Base-by-base conservation (phyloP, 2,797 vertebrate species). In the Hydrophis major region DNA sequence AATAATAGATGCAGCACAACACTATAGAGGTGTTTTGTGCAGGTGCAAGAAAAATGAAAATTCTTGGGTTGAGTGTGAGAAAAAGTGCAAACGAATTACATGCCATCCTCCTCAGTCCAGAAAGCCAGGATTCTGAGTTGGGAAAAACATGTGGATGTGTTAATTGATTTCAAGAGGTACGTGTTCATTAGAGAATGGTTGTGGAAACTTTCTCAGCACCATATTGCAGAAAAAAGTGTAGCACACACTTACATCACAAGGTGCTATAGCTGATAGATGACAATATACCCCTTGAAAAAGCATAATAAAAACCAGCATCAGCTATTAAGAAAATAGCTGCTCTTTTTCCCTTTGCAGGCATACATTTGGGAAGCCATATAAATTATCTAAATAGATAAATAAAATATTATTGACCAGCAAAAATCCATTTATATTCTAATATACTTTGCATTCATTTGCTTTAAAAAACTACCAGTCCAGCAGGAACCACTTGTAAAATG, bases 161-260 rank as follows among this genome's bases (percentile, higher is more conserved):
- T 94, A 95, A 94, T 93, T 69, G 53, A 93, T 22, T 90, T 83
- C 28, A 55, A 47, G 37, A 86, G 87, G 53, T 22, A 10, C 56
- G 8, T 69, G 7, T 55, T 14, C 11, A 95, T 96, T 74, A 93
- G 96, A 61, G n/a, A 96, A 96, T 95, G 94, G 94, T 94, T 95
- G 92, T 95, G 95, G 92, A 95, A 94, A 92, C 93, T 94, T 96
- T 96, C 95, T 97, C 96, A 95, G 95, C 96, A 97, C 96, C 96
- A 97, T 96, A 97, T 96, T 97, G 96, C 96, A 96, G 95, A 95
- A 97, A 96, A 97, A 96, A 96, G 96, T 97, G 96, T 96, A 96
- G 95, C 95, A 50, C 95, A 96, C 95, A 97, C 96, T 97, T 95
- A 96, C 96, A 95, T 97, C 96, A 97, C 92, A 94, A 97, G 96